Percentiles rank a stretch among this genome's conserved stretches.
Conservation (phyloP, 2,797 vertebrate genomes). For the Acipenser ruthenus region DNA sequence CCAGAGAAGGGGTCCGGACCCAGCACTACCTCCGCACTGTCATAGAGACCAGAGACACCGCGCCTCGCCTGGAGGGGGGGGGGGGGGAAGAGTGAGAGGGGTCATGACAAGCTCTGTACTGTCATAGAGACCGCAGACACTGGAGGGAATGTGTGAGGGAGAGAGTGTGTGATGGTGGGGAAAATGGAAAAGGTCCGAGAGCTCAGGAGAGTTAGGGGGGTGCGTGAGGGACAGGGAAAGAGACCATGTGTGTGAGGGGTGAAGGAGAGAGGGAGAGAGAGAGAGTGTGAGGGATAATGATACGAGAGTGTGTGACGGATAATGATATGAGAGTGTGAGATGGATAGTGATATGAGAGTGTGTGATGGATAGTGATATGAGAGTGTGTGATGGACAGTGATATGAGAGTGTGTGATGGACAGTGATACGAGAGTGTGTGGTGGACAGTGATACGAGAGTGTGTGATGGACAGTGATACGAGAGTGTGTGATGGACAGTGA, state of each 20-base stretch:
- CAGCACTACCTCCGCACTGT: constrained; percentile 87
- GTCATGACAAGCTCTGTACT: not conserved
- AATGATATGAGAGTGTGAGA: too few species aligned
- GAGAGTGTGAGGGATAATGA: not conserved
- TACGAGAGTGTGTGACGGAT: not conserved
- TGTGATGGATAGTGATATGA: too few species aligned
- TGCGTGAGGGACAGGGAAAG: not conserved
- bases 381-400: too few species aligned
- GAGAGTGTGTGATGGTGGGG: not conserved
- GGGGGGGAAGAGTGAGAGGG: not conserved
- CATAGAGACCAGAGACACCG: constrained; percentile 68
- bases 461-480: too few species aligned
- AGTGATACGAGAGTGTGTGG: too few species aligned
- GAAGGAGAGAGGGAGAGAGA: not conserved
- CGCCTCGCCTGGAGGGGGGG: constrained; percentile 63
- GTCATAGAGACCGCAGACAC: too few species aligned
- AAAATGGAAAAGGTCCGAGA: not conserved
- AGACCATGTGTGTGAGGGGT: not conserved
- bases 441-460: not conserved
- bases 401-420: too few species aligned
- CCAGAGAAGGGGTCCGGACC: constrained; percentile 74
- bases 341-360: too few species aligned
- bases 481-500: too few species aligned
- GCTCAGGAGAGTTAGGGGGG: too few species aligned
- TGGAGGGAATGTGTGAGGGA: not conserved